These are phyloP conservation scores for Heliconius sara DNA, from an alignment of 2,888 invertebrate genomes.

Conservation along the genomic window DNA sequence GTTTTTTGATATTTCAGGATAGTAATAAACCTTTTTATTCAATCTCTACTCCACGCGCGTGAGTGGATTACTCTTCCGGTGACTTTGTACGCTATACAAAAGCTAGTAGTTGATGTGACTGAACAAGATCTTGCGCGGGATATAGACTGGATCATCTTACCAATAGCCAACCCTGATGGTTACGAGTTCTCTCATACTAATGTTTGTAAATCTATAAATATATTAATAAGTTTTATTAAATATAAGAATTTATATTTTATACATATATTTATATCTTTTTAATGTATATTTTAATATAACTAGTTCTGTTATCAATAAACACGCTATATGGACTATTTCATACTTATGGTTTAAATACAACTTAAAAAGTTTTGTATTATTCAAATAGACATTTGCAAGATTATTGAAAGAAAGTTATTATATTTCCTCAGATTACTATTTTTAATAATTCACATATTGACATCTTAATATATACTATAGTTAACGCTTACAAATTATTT, in stretches of 20 bases:
- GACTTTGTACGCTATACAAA: conserved; percentile 86
- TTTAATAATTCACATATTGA: too few species aligned
- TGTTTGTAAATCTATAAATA: conserved; percentile 57
- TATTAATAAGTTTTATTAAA: too few species aligned
- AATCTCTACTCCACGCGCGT: conserved; percentile 85
- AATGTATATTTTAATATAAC: too few species aligned
- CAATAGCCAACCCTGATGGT: conserved; percentile 88
- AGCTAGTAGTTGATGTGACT: conserved; percentile 83
- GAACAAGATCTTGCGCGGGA: conserved; percentile 80
- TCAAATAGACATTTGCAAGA: too few species aligned
- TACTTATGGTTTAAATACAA: too few species aligned
- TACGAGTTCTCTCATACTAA: conserved; percentile 83
- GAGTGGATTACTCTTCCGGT: conserved; percentile 88
- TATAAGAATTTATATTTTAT: background rate
- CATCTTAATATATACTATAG: too few species aligned
- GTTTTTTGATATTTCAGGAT: conserved; percentile 53
- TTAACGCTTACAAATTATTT: conserved; percentile 66
- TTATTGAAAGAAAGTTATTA: too few species aligned
- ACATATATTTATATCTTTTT: too few species aligned
- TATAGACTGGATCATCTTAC: conserved; percentile 87
- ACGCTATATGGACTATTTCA: too few species aligned
- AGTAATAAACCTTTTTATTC: conserved; percentile 80
- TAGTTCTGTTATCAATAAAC: too few species aligned
- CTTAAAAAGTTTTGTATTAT: background rate
- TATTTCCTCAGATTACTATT: too few species aligned